Conservation (phyloP, 2,888 invertebrate genomes). For the Dexiosoma caninum region DNA sequence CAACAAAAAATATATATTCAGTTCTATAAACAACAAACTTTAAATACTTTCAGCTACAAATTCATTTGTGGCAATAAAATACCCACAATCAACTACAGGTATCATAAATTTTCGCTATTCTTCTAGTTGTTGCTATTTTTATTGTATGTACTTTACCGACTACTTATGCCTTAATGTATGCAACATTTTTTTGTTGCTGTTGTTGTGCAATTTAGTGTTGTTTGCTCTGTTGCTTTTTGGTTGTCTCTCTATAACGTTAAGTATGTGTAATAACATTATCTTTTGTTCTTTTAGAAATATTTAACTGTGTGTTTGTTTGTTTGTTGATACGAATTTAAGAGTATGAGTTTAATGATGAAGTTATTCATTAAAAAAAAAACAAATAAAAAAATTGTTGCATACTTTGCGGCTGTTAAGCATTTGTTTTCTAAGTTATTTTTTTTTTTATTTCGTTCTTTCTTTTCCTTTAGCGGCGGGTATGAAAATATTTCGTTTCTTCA, state of each 20-base stretch:
- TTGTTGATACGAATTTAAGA: slow-evolving; percentile 24
- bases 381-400: slow-evolving; percentile 75
- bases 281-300: slow-evolving; percentile 28
- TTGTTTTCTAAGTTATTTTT: slow-evolving; percentile 28
- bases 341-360: slow-evolving; percentile 32
- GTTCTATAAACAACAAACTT: neutral
- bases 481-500: slow-evolving; percentile 48
- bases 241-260: slow-evolving; percentile 24
- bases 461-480: neutral
- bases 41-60: slow-evolving; percentile 6
- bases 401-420: slow-evolving; percentile 71
- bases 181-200: slow-evolving; percentile 17
- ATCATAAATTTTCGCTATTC: slow-evolving; percentile 36
- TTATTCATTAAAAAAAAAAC: slow-evolving; percentile 68
- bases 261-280: slow-evolving; percentile 59
- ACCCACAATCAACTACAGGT: slow-evolving; percentile 44
- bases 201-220: slow-evolving; percentile 19
- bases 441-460: slow-evolving; percentile 2
- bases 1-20: no score
- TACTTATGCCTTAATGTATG: slow-evolving; percentile 46
- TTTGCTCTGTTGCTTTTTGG: slow-evolving; percentile 1
- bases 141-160: slow-evolving; percentile 9
- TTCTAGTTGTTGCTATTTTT: slow-evolving; percentile 1
- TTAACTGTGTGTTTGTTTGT: slow-evolving; percentile 1
- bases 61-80: slow-evolving; percentile 44